phyloP scores from a whole-genome alignment of 2,113 vertebrate species.

The Hippoglossus stenolepis region DNA sequence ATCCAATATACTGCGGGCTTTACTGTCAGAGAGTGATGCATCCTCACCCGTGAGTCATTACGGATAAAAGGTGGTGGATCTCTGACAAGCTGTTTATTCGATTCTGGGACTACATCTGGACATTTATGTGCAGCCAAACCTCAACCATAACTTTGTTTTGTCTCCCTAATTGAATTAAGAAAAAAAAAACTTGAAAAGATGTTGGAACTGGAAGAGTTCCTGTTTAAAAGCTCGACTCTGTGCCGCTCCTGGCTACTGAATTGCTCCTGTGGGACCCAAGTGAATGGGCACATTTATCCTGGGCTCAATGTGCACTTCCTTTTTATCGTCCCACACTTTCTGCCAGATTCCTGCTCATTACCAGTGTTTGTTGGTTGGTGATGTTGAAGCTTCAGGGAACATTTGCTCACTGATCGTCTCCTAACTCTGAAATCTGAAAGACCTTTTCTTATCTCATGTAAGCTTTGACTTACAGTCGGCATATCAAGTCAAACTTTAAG shows the following conservation, averaged over 20 bases:
- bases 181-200: constrained; percentile 46
- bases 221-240: constrained; percentile 48
- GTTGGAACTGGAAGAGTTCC: constrained; percentile 40
- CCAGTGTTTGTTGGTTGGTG: constrained; percentile 35
- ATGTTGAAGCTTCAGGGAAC: constrained; percentile 36
- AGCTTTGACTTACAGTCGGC: neutral
- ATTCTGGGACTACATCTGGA: constrained; percentile 40
- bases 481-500: neutral
- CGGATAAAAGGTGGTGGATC: constrained; percentile 43
- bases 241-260: constrained; percentile 57
- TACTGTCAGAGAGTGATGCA: constrained; percentile 67
- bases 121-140: constrained; percentile 35
- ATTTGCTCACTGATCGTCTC: neutral
- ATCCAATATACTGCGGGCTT: constrained; percentile 70
- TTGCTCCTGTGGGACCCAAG: constrained; percentile 58
- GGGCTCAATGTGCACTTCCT: constrained; percentile 68
- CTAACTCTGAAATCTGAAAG: too few species aligned
- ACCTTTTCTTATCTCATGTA: constrained; percentile 4
- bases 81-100: constrained; percentile 51
- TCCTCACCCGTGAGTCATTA: constrained; percentile 54
- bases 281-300: constrained; percentile 74
- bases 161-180: constrained; percentile 43
- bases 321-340: constrained; percentile 62
- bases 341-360: constrained; percentile 59
- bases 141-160: constrained; percentile 40